Evolutionary conservation across 1,140 invertebrate genomes (phyloP), one percentile per base, ranked within the genome.

Genomic region (Holotrichia oblita): DNA sequence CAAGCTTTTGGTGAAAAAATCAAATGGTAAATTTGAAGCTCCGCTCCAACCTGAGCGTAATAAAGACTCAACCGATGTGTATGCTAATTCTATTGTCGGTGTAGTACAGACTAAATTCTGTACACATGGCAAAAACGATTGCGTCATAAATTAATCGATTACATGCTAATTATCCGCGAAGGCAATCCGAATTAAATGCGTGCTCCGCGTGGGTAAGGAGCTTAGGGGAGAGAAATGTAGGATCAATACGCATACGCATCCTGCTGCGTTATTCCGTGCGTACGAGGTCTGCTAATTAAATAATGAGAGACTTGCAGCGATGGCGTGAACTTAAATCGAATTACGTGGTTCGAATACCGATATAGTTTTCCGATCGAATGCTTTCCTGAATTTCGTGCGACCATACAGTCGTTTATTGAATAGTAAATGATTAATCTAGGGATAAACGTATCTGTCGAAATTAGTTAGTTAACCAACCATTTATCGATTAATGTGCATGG

Each of bases 151-250:
- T 74, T 74, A 74, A 74, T 74, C 73, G 73, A 74, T 74, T 74
- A 74, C 73, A 74, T 40, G 73, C 73, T 74, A 74, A 74, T 74
- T 74, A 74, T 74, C 40, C 73, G 34, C 73, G 73, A 74, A 44
- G 73, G 73, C 73, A 44, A 74, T 74, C 41, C 20, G 41, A 74
- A 74, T 74, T 74, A 44, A 74, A 74, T 22, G 73, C 73, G 17
- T 44, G 34, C 14, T n/a, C 34, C 40, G 64, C 34, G 61, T 10
- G 3, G 61, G 61, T 69, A 69, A 22, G 22, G 61, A 14, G 61
- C 20, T 27, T 69, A 6, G 61, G 22, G 22, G 8, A 34, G 61
- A 7, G 61, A 69, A 69, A 24, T 69, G 61, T 20, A 14, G 22
- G 61, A 69, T 69, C 61, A 34, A 69, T 69, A 69, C 27, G 27